Evolutionary conservation across 2,797 vertebrate species (phyloP).

Genomic region (Argyrosomus regius): DNA sequence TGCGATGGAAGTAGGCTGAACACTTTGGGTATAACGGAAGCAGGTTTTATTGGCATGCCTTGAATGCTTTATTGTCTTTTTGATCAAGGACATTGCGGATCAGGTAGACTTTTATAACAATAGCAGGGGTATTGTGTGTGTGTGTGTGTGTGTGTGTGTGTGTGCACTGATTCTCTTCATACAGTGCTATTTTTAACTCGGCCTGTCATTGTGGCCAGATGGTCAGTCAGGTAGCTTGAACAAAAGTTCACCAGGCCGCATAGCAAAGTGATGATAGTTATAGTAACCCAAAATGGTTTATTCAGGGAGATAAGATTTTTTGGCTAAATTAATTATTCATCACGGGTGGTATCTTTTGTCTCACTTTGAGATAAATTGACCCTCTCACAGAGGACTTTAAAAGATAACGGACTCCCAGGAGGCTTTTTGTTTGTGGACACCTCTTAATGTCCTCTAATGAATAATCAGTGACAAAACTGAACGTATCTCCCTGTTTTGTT

Average conservation of each 20-base stretch:
- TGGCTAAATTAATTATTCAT: not conserved
- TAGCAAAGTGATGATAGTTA: slow-evolving; percentile 42
- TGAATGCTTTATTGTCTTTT: slow-evolving; percentile 23
- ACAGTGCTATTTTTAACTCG: slow-evolving; percentile 58
- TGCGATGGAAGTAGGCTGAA: not conserved
- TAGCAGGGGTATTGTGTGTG: slow-evolving; percentile 5
- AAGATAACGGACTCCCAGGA: not conserved
- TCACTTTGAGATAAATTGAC: not conserved
- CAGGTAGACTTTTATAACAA: slow-evolving; percentile 35
- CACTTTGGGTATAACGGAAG: not conserved
- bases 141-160: not conserved
- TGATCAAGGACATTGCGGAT: slow-evolving; percentile 23
- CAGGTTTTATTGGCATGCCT: not conserved
- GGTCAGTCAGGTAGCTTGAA: slow-evolving; percentile 60
- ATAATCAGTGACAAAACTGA: not conserved
- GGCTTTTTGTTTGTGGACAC: not conserved
- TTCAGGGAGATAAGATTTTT: not conserved
- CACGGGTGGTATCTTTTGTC: not conserved
- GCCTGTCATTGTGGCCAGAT: slow-evolving; percentile 57
- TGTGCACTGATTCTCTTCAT: slow-evolving; percentile 36
- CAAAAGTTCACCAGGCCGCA: slow-evolving; percentile 55
- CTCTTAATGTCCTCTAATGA: no score
- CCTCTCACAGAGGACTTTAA: not conserved
- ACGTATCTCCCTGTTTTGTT: slow-evolving; percentile 11
- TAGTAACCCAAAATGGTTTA: not conserved